Percentiles rank a stretch among this genome's conserved stretches.
phyloP scores from a whole-genome alignment of 2,888 invertebrate genomes.

The Xylocampa areola region DNA sequence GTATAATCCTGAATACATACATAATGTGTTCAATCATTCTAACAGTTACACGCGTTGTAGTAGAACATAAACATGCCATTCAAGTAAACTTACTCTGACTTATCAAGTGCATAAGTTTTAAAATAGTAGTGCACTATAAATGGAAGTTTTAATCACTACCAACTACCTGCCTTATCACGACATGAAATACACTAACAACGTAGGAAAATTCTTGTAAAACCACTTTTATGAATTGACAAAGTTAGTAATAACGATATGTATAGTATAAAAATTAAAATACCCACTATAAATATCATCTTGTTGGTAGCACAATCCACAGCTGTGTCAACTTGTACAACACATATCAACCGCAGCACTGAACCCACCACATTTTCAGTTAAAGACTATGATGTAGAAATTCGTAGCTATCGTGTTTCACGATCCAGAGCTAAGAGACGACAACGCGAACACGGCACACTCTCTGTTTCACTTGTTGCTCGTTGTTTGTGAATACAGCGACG shows the following conservation, averaged over 20 bases:
- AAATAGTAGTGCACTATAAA: conserved; percentile 33
- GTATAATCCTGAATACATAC: neutral
- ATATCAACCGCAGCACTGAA: conserved; percentile 72
- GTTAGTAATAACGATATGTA: conserved; percentile 12
- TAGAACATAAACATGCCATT: neutral
- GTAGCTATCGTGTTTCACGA: conserved; percentile 64
- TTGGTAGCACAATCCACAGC: conserved; percentile 64
- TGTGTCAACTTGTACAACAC: conserved; percentile 65
- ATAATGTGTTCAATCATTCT: neutral
- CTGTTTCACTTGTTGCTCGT: conserved; percentile 68
- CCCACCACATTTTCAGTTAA: conserved; percentile 78
- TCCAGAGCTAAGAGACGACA: conserved; percentile 62
- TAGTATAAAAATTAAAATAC: conserved; percentile 64
- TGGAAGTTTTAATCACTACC: conserved; percentile 44
- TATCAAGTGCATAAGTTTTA: conserved; percentile 30
- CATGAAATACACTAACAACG: conserved; percentile 36
- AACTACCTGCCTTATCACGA: conserved; percentile 55
- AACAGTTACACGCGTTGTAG: neutral
- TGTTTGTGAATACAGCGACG: conserved; percentile 82
- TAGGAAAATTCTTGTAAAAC: conserved; percentile 25
- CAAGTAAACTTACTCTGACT: conserved; percentile 16
- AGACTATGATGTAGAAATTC: conserved; percentile 54
- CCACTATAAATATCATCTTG: conserved; percentile 75
- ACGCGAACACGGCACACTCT: conserved; percentile 58
- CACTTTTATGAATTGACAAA: conserved; percentile 15